phyloP scores from a whole-genome alignment of 2,797 vertebrate species.

The Malurus splendens region DNA sequence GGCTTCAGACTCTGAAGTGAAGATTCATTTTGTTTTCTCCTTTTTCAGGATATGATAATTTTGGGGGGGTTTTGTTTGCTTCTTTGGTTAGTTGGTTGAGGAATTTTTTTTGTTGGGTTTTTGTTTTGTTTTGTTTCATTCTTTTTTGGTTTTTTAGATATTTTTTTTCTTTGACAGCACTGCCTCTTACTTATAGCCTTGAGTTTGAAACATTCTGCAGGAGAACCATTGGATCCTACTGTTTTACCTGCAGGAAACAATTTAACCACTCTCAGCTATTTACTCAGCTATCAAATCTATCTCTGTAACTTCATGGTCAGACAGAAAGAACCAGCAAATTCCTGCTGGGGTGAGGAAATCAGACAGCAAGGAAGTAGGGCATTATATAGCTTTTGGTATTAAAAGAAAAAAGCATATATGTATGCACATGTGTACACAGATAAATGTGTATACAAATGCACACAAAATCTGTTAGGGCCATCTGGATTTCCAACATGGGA shows the following conservation, averaged over 20 bases:
- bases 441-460: constrained; percentile 4
- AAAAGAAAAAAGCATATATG: background rate
- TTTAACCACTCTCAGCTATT: constrained; percentile 32
- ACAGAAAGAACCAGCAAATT: background rate
- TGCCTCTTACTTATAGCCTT: constrained; percentile 2
- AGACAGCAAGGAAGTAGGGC: background rate
- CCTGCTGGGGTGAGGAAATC: background rate
- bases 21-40: background rate
- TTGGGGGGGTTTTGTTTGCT: too few species aligned
- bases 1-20: background rate
- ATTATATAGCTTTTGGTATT: background rate
- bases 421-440: background rate
- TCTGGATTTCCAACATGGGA: constrained; percentile 14
- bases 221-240: background rate
- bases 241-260: constrained; percentile 36
- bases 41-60: background rate
- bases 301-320: background rate
- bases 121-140: background rate
- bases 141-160: background rate
- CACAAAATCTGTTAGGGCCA: constrained; percentile 27
- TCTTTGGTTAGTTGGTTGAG: background rate
- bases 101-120: too few species aligned
- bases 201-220: constrained; percentile 11
- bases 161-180: background rate
- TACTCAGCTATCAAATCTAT: constrained; percentile 8